Conservation (phyloP, 2,888 invertebrate genomes). For the Chaetogeoica ovagalla region DNA sequence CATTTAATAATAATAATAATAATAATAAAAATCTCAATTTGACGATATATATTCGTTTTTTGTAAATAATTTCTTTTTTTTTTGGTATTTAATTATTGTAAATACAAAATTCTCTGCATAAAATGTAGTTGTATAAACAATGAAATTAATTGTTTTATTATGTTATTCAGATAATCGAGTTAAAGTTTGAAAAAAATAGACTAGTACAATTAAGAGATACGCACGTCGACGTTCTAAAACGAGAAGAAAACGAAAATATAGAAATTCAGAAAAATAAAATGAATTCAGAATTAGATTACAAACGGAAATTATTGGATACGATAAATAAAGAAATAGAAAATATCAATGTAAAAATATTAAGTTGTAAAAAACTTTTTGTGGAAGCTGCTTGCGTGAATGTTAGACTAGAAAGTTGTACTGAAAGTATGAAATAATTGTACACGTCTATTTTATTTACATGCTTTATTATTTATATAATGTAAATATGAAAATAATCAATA, state of each 20-base stretch:
- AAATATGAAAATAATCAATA: neutral
- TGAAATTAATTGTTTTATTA: neutral
- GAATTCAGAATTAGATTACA: neutral
- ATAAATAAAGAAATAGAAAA: conserved; percentile 1
- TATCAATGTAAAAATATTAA: neutral
- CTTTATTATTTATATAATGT: no score
- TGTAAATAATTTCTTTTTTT: no score
- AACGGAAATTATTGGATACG: neutral
- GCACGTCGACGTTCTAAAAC: neutral
- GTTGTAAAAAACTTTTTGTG: neutral
- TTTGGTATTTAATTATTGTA: no score
- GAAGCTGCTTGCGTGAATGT: neutral
- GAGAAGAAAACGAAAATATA: neutral
- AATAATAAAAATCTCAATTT: no score
- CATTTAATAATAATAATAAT: no score
- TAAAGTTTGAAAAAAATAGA: neutral
- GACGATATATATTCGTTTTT: no score
- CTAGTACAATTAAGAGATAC: neutral
- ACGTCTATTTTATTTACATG: no score
- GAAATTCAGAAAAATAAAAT: neutral
- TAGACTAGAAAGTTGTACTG: neutral
- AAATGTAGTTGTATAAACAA: neutral
- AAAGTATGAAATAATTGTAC: neutral
- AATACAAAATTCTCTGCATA: no score
- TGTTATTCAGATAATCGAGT: conserved; percentile 2